phyloP scores from a whole-genome alignment of 1,140 invertebrate genomes.

The Dinoponera quadriceps region DNA sequence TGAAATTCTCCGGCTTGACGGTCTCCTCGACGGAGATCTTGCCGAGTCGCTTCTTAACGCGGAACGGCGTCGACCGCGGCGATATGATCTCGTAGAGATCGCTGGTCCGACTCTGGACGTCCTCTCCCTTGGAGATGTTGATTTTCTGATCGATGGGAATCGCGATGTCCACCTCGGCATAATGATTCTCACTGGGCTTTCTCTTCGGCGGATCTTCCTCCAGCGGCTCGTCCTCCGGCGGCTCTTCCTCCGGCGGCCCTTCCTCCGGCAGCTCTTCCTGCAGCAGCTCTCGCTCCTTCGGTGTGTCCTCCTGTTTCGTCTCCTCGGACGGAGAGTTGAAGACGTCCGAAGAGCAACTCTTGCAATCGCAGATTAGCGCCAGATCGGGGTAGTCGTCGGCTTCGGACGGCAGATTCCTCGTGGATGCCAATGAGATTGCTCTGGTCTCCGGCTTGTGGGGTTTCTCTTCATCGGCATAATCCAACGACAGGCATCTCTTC shows the following conservation, averaged over 20 bases:
- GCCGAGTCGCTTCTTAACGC: conserved; percentile 82
- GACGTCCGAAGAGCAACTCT: conserved; percentile 80
- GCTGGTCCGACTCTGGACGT: conserved; percentile 75
- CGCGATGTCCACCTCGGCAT: conserved; percentile 77
- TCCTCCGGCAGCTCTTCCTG: neutral
- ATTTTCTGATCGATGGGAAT: conserved; percentile 78
- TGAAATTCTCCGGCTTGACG: conserved; percentile 83
- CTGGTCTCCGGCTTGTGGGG: conserved; percentile 75
- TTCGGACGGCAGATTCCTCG: conserved; percentile 74
- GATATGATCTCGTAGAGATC: conserved; percentile 84
- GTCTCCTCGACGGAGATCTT: conserved; percentile 82
- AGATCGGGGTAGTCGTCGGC: conserved; percentile 69
- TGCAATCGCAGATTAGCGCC: conserved; percentile 76
- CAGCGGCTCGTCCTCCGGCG: conserved; percentile 6
- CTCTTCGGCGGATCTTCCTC: conserved; percentile 36
- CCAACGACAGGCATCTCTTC: conserved; percentile 80
- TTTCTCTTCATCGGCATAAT: conserved; percentile 83
- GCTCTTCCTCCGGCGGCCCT: conserved; percentile 12
- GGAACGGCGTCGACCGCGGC: conserved; percentile 81
- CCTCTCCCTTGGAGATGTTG: conserved; percentile 68
- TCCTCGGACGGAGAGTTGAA: conserved; percentile 77
- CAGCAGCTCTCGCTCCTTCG: too few species aligned
- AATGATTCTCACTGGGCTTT: conserved; percentile 68
- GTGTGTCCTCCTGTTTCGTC: neutral
- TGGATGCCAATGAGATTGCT: conserved; percentile 79